Evolutionary conservation across 2,113 vertebrate genomes (phyloP).

Genomic region (Toxotes chatareus): DNA sequence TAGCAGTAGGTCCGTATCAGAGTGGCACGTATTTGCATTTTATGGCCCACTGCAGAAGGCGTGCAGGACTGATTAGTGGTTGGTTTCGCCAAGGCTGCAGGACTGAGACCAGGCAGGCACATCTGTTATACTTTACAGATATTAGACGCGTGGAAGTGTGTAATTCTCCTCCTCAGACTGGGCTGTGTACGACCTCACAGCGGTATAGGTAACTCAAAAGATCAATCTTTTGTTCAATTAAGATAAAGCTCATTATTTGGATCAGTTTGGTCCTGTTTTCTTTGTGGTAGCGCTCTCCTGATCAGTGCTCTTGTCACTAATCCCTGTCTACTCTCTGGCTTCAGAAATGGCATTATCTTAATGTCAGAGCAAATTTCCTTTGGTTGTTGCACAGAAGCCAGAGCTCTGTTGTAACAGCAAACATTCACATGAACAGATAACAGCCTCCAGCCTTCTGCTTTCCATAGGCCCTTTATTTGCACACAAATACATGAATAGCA

Average conservation of each 20-base stretch:
- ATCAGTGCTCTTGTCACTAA: constrained; percentile 42
- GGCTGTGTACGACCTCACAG: not conserved
- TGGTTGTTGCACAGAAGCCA: constrained; percentile 67
- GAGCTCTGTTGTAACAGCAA: constrained; percentile 73
- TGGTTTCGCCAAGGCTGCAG: constrained; percentile 39
- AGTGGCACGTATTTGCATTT: constrained; percentile 87
- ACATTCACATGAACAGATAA: constrained; percentile 68
- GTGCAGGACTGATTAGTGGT: constrained; percentile 77
- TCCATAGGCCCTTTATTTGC: constrained; percentile 70
- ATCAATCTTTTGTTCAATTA: constrained; percentile 4
- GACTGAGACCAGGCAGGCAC: constrained; percentile 28
- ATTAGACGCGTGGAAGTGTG: not conserved
- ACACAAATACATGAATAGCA: constrained; percentile 66
- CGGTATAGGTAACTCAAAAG: not conserved
- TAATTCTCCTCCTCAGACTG: not conserved
- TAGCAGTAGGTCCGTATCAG: constrained; percentile 67
- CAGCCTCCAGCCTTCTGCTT: constrained; percentile 63
- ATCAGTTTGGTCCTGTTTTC: constrained; percentile 10
- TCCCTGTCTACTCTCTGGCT: constrained; percentile 51
- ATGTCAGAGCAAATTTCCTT: constrained; percentile 60
- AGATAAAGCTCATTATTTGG: constrained; percentile 34
- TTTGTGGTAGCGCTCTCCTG: constrained; percentile 24
- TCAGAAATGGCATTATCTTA: constrained; percentile 49
- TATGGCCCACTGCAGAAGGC: constrained; percentile 84
- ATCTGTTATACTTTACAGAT: constrained; percentile 51